Conservation (phyloP, 2,113 vertebrate genomes). For the Gobius niger region DNA sequence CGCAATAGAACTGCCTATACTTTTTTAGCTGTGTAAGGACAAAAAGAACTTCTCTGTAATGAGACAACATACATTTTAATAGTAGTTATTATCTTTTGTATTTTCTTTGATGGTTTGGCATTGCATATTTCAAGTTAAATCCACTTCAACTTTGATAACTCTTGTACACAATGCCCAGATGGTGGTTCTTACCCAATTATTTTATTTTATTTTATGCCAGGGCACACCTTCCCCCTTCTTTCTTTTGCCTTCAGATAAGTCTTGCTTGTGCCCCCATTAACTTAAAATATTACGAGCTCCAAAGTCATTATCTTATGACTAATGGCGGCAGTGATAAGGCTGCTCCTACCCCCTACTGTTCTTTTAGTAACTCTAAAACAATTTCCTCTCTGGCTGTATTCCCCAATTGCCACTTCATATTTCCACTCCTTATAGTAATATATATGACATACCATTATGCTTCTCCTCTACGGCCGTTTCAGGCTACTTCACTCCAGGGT, state of each 20-base stretch:
- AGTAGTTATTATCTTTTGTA: too few species aligned
- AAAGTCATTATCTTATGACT: conserved; percentile 3
- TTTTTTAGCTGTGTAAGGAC: too few species aligned
- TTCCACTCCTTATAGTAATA: conserved; percentile 1
- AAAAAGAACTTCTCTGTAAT: too few species aligned
- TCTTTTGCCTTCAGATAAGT: neutral
- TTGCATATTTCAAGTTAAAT: too few species aligned
- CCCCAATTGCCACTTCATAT: conserved; percentile 1
- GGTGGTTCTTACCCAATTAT: neutral
- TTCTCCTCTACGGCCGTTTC: neutral
- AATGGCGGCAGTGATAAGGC: conserved; percentile 1
- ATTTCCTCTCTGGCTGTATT: conserved; percentile 12
- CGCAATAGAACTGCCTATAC: too few species aligned
- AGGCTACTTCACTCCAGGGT: conserved; percentile 5
- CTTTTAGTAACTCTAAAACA: conserved; percentile 11
- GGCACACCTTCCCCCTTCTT: neutral
- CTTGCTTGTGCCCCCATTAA: neutral
- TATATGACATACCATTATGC: conserved; percentile 9
- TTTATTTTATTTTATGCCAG: neutral
- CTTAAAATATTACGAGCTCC: neutral
- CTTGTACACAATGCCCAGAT: neutral
- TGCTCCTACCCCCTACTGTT: neutral
- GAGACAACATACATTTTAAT: too few species aligned
- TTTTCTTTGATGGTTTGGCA: too few species aligned
- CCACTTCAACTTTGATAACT: too few species aligned